These are phyloP conservation scores for Myotis pilosus DNA, from an alignment of 2,797 vertebrate genomes.

Conservation along the genomic window DNA sequence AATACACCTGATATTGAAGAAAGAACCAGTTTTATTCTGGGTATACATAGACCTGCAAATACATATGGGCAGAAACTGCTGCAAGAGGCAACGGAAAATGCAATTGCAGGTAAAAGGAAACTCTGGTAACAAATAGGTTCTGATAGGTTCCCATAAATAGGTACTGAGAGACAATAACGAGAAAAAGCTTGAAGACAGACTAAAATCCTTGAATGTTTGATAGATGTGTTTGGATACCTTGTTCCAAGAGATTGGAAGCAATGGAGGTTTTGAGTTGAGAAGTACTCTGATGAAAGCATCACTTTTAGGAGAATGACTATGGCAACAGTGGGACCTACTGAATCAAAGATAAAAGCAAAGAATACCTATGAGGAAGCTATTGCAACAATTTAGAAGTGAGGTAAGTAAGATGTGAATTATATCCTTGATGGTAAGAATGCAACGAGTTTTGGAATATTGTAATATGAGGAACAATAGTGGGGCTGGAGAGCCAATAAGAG, in stretches of 20 bases:
- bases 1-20: neutral
- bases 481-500: neutral
- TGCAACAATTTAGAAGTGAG: neutral
- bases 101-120: neutral
- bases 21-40: neutral
- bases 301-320: neutral
- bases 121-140: neutral
- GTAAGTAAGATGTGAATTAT: neutral
- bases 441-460: neutral
- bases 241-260: neutral
- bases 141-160: neutral
- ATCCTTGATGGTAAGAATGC: neutral
- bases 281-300: neutral
- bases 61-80: neutral
- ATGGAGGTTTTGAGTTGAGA: neutral
- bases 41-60: neutral
- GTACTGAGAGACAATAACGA: neutral
- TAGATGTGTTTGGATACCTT: neutral
- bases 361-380: neutral
- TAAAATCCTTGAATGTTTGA: neutral
- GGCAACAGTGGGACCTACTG: neutral
- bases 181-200: neutral
- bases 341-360: slow-evolving; percentile 14
- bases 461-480: neutral
- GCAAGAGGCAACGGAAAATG: neutral